Percentiles rank a stretch among this genome's conserved stretches.
phyloP scores from a whole-genome alignment of 2,113 vertebrate species.

The Chaenogobius annularis region DNA sequence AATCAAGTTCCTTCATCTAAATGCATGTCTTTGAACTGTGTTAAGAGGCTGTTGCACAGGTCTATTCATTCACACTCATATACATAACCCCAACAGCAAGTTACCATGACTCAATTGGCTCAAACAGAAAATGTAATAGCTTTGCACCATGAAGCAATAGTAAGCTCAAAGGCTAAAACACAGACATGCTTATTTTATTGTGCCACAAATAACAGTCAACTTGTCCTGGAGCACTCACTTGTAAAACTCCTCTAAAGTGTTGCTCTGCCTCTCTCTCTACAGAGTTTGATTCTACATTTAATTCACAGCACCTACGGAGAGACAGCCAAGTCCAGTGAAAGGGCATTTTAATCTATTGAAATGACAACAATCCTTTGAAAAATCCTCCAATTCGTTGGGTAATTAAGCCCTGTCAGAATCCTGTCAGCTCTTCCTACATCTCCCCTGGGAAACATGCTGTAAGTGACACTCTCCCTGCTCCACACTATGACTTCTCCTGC shows the following conservation, averaged over 20 bases:
- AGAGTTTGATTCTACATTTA: conserved; percentile 52
- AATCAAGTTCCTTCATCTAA: too few species aligned
- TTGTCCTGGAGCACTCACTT: conserved; percentile 19
- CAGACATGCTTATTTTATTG: background rate
- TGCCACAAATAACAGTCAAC: conserved; percentile 7
- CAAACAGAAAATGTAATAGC: conserved; percentile 6
- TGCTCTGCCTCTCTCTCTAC: conserved; percentile 2
- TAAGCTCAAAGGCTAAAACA: conserved; percentile 8
- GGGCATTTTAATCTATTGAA: conserved; percentile 73
- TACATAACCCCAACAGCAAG: background rate
- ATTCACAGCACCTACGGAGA: conserved; percentile 58
- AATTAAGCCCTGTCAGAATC: conserved; percentile 77
- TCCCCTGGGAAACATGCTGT: conserved; percentile 21
- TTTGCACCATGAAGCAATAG: background rate
- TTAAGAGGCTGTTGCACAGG: background rate
- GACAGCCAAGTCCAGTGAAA: conserved; percentile 65
- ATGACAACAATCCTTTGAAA: conserved; percentile 72
- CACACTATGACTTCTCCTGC: conserved; percentile 1
- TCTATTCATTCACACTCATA: background rate
- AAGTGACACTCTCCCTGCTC: conserved; percentile 1
- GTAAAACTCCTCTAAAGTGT: conserved; percentile 6
- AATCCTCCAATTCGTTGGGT: conserved; percentile 56
- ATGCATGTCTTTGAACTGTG: background rate
- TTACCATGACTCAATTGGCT: background rate
- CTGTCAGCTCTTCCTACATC: conserved; percentile 57